Base-by-base conservation (phyloP, 1,140 invertebrate genomes). In the Steinernema feltiae region DNA sequence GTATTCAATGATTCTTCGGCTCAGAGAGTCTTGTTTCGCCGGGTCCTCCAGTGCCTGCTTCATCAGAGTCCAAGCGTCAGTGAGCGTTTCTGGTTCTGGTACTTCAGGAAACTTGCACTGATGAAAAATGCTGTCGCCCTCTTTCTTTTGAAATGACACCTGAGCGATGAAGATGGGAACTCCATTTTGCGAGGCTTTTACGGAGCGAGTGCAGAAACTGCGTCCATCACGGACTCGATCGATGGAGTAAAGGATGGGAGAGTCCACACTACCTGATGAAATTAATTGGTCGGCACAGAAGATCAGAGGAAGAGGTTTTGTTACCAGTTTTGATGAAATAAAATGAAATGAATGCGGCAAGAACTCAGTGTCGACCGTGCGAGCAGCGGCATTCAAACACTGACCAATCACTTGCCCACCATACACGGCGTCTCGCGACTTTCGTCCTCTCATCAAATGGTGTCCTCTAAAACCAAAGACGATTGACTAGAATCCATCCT, bases 311-410 rank as follows among this genome's bases (percentile, higher is more conserved):
- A n/a, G n/a, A n/a, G n/a, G n/a, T n/a, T n/a, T n/a, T n/a, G n/a
- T 70, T 15, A 82, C 81, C 81, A 24, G 82, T 86, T 30, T 78
- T 76, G 70, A 84, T 86, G 74, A 84, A 84, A 29, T 85, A 78
- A 21, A 78, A 73, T 84, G 82, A 24, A 81, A 74, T 0, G 84
- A 76, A 72, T 84, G 84, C 1, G 82, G 82, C 0, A 75, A 71
- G 48, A 82, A 84, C 48, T 79, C 30, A 18, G 73, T 73, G 27
- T 80, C 79, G 1, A 81, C 82, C 18, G 82, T 84, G 18, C 74
- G 70, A 41, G 80, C 78, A n/a, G 84, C 84, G 15, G 82, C 78
- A 0, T 70, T 72, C 7, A 84, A 21, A 17, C 82, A 78, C 53
- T 84, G 82, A 1, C 74, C 77, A 21, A 78, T 31, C 30, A 76